Base-by-base conservation (phyloP, 2,113 vertebrate species). In the Bujurquina vittata region DNA sequence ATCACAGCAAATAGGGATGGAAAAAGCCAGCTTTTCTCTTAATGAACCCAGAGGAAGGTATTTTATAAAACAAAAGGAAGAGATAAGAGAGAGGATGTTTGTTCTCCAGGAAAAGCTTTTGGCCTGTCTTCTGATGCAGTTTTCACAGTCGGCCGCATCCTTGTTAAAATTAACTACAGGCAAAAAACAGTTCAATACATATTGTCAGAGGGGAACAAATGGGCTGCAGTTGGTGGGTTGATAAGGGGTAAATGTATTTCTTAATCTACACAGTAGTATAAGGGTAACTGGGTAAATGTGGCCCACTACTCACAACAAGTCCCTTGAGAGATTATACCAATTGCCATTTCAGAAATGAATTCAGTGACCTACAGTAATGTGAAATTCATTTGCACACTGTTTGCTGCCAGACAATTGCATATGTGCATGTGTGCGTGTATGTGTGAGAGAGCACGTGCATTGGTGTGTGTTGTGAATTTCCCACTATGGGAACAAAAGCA, bases 301-400 rank as follows among this genome's bases (percentile, higher is more conserved):
- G 89, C 84, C 88, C 88, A 92, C 91, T 93, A 90, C 87, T 96
- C 95, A 93, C 94, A 94, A 95, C 94, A 94, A 90, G 84, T 96
- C 96, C 95, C 95, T 83, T 79, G 94, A 96, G 96, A 95, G 96
- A 96, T 95, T 92, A 94, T 90, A 95, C 95, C 95, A 95, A 97
- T 95, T 96, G 96, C 94, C 94, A 97, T 97, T 97, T 96, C 94
- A 92, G 94, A 97, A 96, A 98, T 97, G 95, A 97, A 98, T 96
- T 97, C 97, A 97, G 95, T 97, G 97, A 98, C 97, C 97, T 97
- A 97, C 94, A 96, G 91, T 97, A 97, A 97, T 97, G 94, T 23
- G 75, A 95, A 93, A 95, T 96, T 96, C 94, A 96, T 95, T 95
- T 96, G 95, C 94, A 95, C 93, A 96, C 84, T 88, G 91, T 95